A percentile compares a stretch with the other conserved stretches of the same genome.
Evolutionary conservation across 1,140 invertebrate species (phyloP).

Genomic region (Augochlora pura): DNA sequence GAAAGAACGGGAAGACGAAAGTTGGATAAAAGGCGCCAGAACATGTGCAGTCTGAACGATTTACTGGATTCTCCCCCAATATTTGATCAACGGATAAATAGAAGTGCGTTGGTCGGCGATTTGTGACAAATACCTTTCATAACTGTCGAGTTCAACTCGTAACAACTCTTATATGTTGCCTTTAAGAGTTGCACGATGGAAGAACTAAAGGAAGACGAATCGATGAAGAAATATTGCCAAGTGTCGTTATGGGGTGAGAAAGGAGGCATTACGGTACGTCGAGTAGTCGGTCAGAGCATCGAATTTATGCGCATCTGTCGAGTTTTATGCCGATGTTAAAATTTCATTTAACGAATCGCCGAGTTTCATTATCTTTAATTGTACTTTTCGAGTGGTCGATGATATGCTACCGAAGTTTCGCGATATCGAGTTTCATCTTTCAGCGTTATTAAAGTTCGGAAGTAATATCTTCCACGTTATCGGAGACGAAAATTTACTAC

Average conservation of each 20-base stretch:
- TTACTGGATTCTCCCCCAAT: neutral
- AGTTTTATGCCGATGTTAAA: no score
- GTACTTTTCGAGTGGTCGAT: neutral
- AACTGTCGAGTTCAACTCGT: slow-evolving; percentile 38
- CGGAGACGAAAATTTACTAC: slow-evolving; percentile 13
- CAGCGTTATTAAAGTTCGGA: neutral
- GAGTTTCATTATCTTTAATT: neutral
- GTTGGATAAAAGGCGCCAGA: neutral
- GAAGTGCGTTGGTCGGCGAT: no score
- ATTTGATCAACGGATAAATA: neutral
- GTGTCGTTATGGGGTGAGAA: slow-evolving; percentile 2
- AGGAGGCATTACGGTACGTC: neutral
- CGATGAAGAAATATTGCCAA: neutral
- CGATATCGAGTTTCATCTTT: neutral
- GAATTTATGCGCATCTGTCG: no score
- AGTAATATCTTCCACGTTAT: neutral
- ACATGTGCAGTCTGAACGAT: neutral
- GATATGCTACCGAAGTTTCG: neutral
- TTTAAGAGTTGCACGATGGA: neutral
- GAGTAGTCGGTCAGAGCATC: no score
- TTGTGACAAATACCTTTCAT: slow-evolving; percentile 47
- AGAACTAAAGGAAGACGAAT: slow-evolving; percentile 17
- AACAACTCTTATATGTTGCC: slow-evolving; percentile 49
- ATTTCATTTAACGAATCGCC: neutral
- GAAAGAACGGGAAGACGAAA: neutral